Evolutionary conservation across 2,888 invertebrate species (phyloP).

Genomic region (Barypeithes pellucidus): DNA sequence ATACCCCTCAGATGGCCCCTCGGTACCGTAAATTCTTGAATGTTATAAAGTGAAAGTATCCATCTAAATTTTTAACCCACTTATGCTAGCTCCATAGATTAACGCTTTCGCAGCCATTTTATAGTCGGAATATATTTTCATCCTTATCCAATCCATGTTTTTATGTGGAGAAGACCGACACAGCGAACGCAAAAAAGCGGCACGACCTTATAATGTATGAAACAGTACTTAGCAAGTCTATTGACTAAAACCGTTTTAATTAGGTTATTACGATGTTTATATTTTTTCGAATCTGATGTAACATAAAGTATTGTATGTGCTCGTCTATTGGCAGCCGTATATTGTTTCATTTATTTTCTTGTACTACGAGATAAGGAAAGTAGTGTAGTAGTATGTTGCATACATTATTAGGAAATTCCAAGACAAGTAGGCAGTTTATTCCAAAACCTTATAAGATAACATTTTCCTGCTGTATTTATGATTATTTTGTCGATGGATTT

Average conservation of each 20-base stretch:
- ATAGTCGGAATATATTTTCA: too few relatives aligned
- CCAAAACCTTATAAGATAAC: slow-evolving; percentile 4
- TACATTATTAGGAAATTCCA: slow-evolving; percentile 20
- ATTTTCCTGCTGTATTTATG: slow-evolving; percentile 1
- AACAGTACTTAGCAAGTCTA: background rate
- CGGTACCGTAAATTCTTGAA: background rate
- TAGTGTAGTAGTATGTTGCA: slow-evolving; percentile 1
- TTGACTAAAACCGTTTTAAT: slow-evolving; percentile 21
- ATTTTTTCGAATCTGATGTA: slow-evolving; percentile 39
- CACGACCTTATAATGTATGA: too few relatives aligned
- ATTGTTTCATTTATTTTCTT: slow-evolving; percentile 31
- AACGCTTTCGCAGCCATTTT: too few relatives aligned
- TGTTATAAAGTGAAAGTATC: slow-evolving; percentile 7
- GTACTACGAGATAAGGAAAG: slow-evolving; percentile 11
- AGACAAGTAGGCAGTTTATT: slow-evolving; percentile 9
- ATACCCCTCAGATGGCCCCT: background rate
- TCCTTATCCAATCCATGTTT: too few relatives aligned
- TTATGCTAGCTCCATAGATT: background rate
- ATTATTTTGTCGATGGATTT: background rate
- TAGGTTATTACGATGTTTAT: slow-evolving; percentile 35
- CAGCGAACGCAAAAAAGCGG: too few relatives aligned
- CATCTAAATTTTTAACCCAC: slow-evolving; percentile 28
- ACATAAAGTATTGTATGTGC: slow-evolving; percentile 19
- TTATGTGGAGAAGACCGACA: too few relatives aligned
- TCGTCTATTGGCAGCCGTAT: slow-evolving; percentile 33